Base-by-base conservation (phyloP, 2,113 vertebrate genomes). In the Xenus cinereus region DNA sequence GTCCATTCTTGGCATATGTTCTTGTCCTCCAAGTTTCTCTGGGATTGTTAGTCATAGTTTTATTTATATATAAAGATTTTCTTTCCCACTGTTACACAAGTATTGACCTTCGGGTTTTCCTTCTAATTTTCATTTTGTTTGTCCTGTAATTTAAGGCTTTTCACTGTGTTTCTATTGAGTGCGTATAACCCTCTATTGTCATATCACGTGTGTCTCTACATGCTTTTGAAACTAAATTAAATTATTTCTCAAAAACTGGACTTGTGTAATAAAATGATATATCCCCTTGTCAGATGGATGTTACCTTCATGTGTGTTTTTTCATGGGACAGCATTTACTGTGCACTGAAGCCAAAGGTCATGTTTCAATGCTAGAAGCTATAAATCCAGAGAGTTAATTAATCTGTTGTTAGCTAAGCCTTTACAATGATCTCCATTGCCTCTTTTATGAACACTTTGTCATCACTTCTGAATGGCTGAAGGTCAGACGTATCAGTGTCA, bases 51-150 rank as follows among this genome's bases (percentile, higher is more conserved):
- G 14, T 48, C 50, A 5, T 24, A 48, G 21, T 51, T 90, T 51
- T 82, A 16, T 80, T 80, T 68, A 39, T 32, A 15, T 39, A 2
- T 54, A 13, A 51, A 62, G 13, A 18, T 35, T 62, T 84, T 16
- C 12, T 71, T 60, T 9, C 14, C 24, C 10, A 3, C 33, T 39
- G 0, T 57, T 80, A 14, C 14, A 53, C 0, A 0, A 43, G 12
- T 59, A 21, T 33, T 23, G n/a, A 26, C 46, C 21, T 24, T 85
- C 26, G 33, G 24, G 8, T 87, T 68, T 32, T 20, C 23, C 32
- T 69, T 48, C 21, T 45, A 4, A 26, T 81, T 81, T 84, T 84
- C 1, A 22, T 63, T 73, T 84, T 28, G 4, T 48, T 76, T 56
- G 26, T 57, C 27, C 10, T 67, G 19, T 86, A 46, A n/a, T 74